Percentiles rank a stretch among this genome's conserved stretches.
These are phyloP conservation scores for Isichthys henryi DNA, from an alignment of 2,113 vertebrate genomes.

Conservation along the genomic window DNA sequence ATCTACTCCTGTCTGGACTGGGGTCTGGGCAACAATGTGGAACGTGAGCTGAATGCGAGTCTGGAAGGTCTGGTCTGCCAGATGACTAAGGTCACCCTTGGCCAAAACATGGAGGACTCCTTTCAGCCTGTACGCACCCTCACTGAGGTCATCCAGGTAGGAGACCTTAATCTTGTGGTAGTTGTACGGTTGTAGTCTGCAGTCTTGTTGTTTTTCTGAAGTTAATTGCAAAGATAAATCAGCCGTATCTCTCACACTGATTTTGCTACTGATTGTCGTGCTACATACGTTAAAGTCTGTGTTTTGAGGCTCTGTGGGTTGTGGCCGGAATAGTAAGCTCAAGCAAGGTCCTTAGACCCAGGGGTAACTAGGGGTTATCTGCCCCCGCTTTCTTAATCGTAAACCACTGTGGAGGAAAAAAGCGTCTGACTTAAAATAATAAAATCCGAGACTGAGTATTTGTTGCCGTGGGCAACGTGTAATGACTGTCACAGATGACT, in stretches of 20 bases:
- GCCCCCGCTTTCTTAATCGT: not conserved
- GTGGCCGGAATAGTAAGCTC: not conserved
- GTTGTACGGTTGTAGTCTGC: not conserved
- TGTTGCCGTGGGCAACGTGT: not conserved
- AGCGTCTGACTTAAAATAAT: not conserved
- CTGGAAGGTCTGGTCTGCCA: conserved; percentile 53
- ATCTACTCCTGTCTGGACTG: conserved; percentile 65
- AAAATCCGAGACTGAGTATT: not conserved
- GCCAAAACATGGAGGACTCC: conserved; percentile 14
- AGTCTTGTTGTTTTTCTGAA: not conserved
- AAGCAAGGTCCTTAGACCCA: not conserved
- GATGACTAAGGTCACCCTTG: conserved; percentile 50
- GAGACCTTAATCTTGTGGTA: not conserved
- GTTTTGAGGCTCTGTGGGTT: not conserved
- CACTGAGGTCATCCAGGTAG: conserved; percentile 57
- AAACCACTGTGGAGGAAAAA: not conserved
- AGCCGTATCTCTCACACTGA: not conserved
- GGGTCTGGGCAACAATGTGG: conserved; percentile 53
- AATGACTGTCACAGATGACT: not conserved
- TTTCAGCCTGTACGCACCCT: conserved; percentile 34
- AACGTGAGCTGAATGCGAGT: conserved; percentile 52
- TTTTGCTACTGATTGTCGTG: not conserved
- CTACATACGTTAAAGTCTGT: not conserved
- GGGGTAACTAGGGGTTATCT: not conserved
- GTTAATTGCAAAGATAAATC: not conserved